Conservation (phyloP, 2,113 vertebrate genomes). For the Azemiops feae region DNA sequence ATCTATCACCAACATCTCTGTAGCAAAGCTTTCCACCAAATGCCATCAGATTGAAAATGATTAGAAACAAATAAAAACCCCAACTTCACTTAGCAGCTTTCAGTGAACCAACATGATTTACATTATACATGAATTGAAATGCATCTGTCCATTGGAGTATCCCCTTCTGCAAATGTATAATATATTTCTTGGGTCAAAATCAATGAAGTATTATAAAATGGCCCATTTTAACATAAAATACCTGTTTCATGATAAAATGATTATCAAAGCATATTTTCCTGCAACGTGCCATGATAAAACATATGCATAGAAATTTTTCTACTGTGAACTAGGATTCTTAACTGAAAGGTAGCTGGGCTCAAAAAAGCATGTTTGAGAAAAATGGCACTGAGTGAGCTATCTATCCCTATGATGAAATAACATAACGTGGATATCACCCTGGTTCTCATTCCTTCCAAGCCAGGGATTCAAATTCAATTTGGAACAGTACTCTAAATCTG, state of each 20-base stretch:
- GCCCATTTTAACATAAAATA: not conserved
- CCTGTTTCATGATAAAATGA: not conserved
- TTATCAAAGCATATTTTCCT: not conserved
- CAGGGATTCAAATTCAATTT: not conserved
- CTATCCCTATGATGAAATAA: not conserved
- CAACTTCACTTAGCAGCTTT: not conserved
- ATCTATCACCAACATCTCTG: not conserved
- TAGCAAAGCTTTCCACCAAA: not conserved
- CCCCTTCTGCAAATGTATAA: not conserved
- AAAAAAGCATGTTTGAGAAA: not conserved
- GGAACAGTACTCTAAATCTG: accelerated
- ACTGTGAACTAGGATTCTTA: not conserved
- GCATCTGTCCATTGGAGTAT: not conserved
- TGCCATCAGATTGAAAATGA: not conserved
- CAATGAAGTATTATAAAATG: not conserved
- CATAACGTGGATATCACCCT: accelerated
- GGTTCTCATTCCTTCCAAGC: not conserved
- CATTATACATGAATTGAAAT: not conserved
- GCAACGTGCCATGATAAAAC: not conserved
- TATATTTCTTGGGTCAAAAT: not conserved
- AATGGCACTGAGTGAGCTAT: not conserved
- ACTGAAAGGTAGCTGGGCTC: not conserved
- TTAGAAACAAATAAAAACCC: not conserved
- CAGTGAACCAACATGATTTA: not conserved
- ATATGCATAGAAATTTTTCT: not conserved